phyloP scores from a whole-genome alignment of 1,140 invertebrate genomes.

The Teleogryllus occipitalis region DNA sequence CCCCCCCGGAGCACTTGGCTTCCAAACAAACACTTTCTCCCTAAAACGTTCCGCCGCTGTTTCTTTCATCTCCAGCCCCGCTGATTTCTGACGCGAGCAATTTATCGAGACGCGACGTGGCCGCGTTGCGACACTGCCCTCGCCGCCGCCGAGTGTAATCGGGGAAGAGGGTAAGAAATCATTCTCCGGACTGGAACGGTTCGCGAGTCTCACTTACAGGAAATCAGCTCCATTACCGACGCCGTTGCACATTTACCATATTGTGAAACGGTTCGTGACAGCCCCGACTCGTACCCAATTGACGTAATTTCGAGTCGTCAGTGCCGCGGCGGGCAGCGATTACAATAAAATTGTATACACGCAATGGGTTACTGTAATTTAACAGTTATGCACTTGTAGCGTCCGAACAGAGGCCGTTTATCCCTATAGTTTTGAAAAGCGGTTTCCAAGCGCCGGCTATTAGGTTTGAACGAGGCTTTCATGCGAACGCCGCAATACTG shows the following conservation, averaged over 20 bases:
- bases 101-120: background rate
- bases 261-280: background rate
- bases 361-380: background rate
- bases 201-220: background rate
- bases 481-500: background rate
- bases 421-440: background rate
- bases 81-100: background rate
- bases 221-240: background rate
- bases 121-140: background rate
- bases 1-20: background rate
- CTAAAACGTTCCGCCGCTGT: background rate
- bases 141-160: background rate
- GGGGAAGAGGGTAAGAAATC: background rate
- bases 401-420: background rate
- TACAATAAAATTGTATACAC: background rate
- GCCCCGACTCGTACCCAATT: background rate
- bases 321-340: background rate
- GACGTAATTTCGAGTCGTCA: background rate
- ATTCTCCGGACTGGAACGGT: background rate
- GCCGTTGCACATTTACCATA: constrained; percentile 1
- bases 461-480: background rate
- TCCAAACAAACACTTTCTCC: background rate
- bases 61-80: background rate
- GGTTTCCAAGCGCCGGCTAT: background rate
- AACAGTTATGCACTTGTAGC: background rate